A percentile compares a stretch with the other conserved stretches of the same genome.
phyloP scores from a whole-genome alignment of 92 coral and sea anemone genomes.

The Zoanthus sansibaricus region DNA sequence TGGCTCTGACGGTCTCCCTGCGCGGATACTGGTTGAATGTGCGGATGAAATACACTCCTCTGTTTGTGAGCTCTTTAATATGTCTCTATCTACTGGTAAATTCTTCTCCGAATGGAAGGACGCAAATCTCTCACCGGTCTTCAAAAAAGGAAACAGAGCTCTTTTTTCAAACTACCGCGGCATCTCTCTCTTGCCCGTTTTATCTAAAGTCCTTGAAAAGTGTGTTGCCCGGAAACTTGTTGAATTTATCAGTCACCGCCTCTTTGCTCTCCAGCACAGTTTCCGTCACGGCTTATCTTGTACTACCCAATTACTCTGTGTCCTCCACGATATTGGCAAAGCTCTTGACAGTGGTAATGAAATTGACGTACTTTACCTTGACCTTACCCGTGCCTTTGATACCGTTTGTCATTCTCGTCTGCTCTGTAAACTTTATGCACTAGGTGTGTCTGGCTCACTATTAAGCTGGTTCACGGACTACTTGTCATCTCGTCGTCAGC shows the following conservation, averaged over 20 bases:
- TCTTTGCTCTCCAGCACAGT: slow-evolving; percentile 46
- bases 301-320: slow-evolving; percentile 36
- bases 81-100: slow-evolving; percentile 18
- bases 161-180: slow-evolving; percentile 53
- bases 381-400: no score
- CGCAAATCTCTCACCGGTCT: slow-evolving; percentile 51
- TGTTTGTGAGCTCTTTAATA: not conserved
- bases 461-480: slow-evolving; percentile 35
- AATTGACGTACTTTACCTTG: slow-evolving; percentile 39
- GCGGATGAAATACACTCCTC: not conserved
- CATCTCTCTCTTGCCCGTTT: slow-evolving; percentile 4
- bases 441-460: slow-evolving; percentile 39
- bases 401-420: no score
- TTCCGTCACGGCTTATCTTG: slow-evolving; percentile 39
- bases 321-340: slow-evolving; percentile 49
- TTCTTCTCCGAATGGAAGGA: slow-evolving; percentile 53
- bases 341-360: slow-evolving; percentile 17
- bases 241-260: slow-evolving; percentile 11
- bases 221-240: slow-evolving; percentile 45
- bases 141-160: slow-evolving; percentile 45
- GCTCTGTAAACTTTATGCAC: slow-evolving; percentile 35
- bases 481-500: slow-evolving; percentile 20
- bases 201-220: no score
- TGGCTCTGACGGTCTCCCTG: no score
- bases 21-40: no score